Percentiles rank a stretch among this genome's conserved stretches.
Evolutionary conservation across 92 coral and sea anemone genomes (phyloP).

Genomic region (Virgularia gustaviana): DNA sequence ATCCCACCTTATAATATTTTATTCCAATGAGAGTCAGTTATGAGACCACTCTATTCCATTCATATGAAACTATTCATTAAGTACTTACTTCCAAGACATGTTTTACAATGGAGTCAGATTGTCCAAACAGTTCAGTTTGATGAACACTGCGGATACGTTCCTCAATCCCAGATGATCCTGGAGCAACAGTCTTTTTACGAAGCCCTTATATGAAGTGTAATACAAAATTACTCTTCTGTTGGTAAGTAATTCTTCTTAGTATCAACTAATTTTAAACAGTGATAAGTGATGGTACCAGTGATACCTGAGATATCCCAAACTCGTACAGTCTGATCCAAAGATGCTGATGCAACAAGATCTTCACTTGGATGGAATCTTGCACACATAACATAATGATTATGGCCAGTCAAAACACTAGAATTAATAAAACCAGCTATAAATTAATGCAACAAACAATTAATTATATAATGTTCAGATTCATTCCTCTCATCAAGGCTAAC

Average conservation of each 20-base stretch:
- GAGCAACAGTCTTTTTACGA: conserved; percentile 96
- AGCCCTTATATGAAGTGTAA: too few relatives aligned
- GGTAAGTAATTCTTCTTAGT: too few relatives aligned
- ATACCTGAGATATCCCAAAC: conserved; percentile 98
- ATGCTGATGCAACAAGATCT: conserved; percentile 92
- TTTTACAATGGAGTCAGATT: conserved; percentile 98
- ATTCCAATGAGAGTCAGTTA: too few relatives aligned
- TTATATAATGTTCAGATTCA: too few relatives aligned
- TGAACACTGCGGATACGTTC: conserved; percentile 90
- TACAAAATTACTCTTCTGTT: too few relatives aligned
- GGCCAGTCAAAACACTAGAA: conserved; percentile 88
- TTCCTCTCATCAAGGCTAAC: too few relatives aligned
- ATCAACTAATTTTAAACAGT: background rate
- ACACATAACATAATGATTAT: conserved; percentile 99
- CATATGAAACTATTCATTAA: background rate
- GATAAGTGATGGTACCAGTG: too few relatives aligned
- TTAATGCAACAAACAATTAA: too few relatives aligned
- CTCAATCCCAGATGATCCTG: conserved; percentile 86
- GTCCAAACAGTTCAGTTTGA: conserved; percentile 96
- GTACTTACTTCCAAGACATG: conserved; percentile 95
- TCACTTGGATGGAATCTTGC: conserved; percentile 96
- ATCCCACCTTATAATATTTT: too few relatives aligned
- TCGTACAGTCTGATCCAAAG: conserved; percentile 96
- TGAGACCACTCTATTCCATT: too few relatives aligned
- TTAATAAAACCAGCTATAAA: background rate